Base-by-base conservation (phyloP, 2,797 vertebrate species). In the Sebastes hopkinsi region DNA sequence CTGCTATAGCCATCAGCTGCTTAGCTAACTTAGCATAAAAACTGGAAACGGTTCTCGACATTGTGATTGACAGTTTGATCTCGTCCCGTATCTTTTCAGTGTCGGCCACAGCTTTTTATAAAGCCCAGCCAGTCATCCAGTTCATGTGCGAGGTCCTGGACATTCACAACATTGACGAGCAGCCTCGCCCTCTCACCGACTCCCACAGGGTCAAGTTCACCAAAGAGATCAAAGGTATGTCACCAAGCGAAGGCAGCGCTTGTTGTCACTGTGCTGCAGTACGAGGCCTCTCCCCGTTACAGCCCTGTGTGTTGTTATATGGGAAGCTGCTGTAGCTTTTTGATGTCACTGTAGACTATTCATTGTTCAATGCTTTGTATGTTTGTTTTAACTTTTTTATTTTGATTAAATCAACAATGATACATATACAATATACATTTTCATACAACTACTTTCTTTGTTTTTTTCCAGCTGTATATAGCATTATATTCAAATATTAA, bases 131-230 rank as follows among this genome's bases (percentile, higher is more conserved):
- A 5, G 97, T 99, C 89, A 99, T 99, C 91, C 98, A 98, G 94
- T 99, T 99, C 92, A 99, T 99, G 98, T 99, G 98, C 92, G 98
- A 99, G 95, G 97, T 99, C 89, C 96, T 99, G 92, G 98, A 99
- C 95, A 99, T 99, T 91, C 98, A 99, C 95, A 99, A 99, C 94
- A 99, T 99, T 69, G 98, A 99, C 78, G 98, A 99, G 91, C 98
- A 99, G 92, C 98, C 98, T 3, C 96, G 98, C 77, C 97, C 98
- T 72, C 96, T 99, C 89, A 98, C 98, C 29, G 98, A 99, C 95
- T 99, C 98, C 90, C 98, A 99, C 94, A 95, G 98, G 89, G 98
- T 99, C 95, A 99, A 99, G 95, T 99, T 99, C 96, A 99, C 98
- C 96, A 99, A 99, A 97, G 98, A 99, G 97, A 99, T 99, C 95